Evolutionary conservation across 2,113 vertebrate species (phyloP).

Genomic region (Pangasianodon gigas): DNA sequence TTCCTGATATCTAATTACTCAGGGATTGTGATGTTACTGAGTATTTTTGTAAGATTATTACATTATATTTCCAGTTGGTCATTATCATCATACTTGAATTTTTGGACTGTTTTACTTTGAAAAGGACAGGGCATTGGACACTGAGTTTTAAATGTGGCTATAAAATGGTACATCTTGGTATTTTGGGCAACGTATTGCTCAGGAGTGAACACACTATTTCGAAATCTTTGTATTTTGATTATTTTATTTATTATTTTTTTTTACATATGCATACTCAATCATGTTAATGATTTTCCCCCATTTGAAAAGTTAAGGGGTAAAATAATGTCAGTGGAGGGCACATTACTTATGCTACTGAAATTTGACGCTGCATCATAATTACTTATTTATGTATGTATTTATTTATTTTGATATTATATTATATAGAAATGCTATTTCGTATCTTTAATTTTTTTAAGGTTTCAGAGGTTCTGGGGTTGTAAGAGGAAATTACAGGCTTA

Average conservation of each 20-base stretch:
- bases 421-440: not conserved
- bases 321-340: not conserved
- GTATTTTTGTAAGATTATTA: slow-evolving; percentile 10
- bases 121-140: not conserved
- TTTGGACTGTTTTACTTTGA: not conserved
- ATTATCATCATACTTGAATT: slow-evolving; percentile 7
- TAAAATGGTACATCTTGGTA: not conserved
- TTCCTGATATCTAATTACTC: slow-evolving; percentile 3
- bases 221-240: not conserved
- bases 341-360: not conserved
- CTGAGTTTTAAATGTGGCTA: not conserved
- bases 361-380: not conserved
- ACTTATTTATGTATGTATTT: not conserved
- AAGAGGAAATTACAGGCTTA: not conserved
- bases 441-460: not conserved
- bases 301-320: not conserved
- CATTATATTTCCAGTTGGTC: not conserved
- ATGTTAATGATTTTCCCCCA: not conserved
- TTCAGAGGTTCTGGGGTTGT: not conserved
- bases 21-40: slow-evolving; percentile 26
- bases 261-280: not conserved
- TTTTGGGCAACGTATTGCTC: not conserved
- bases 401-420: not conserved
- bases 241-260: too few species aligned
- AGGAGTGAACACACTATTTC: not conserved